Evolutionary conservation across 2,888 invertebrate genomes (phyloP).

Genomic region (Eristalis intricaria): DNA sequence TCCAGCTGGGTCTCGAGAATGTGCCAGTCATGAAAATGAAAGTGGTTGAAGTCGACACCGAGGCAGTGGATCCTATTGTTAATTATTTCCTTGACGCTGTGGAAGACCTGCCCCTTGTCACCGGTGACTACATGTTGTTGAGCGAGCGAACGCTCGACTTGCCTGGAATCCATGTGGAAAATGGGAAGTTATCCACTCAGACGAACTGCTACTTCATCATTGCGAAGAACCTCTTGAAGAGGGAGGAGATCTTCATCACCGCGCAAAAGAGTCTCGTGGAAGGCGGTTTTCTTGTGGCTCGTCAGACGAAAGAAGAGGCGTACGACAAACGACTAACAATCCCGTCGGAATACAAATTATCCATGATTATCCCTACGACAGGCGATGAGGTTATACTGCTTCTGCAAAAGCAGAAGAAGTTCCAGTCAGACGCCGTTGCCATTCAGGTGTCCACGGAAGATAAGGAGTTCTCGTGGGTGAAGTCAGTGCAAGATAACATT

Average conservation of each 20-base stretch:
- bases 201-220: slow-evolving; percentile 78
- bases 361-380: slow-evolving; percentile 77
- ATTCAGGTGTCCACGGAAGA: slow-evolving; percentile 76
- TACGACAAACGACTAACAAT: slow-evolving; percentile 79
- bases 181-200: slow-evolving; percentile 83
- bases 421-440: slow-evolving; percentile 72
- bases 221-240: slow-evolving; percentile 73
- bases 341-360: slow-evolving; percentile 75
- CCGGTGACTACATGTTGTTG: slow-evolving; percentile 85
- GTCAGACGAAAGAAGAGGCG: slow-evolving; percentile 74
- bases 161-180: slow-evolving; percentile 84
- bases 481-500: slow-evolving; percentile 76
- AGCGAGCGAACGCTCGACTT: slow-evolving; percentile 75
- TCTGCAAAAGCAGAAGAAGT: slow-evolving; percentile 75
- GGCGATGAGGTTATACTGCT: slow-evolving; percentile 76
- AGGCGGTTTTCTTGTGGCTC: slow-evolving; percentile 84
- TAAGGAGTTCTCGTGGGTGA: slow-evolving; percentile 77
- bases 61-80: slow-evolving; percentile 82
- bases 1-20: slow-evolving; percentile 90
- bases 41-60: slow-evolving; percentile 83
- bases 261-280: slow-evolving; percentile 83
- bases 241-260: slow-evolving; percentile 79
- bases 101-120: slow-evolving; percentile 86
- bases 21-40: slow-evolving; percentile 84
- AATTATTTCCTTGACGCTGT: slow-evolving; percentile 84